Evolutionary conservation across 2,797 vertebrate genomes (phyloP), one percentile per base, ranked within the genome.

Genomic region (Phalloptychus januarius): DNA sequence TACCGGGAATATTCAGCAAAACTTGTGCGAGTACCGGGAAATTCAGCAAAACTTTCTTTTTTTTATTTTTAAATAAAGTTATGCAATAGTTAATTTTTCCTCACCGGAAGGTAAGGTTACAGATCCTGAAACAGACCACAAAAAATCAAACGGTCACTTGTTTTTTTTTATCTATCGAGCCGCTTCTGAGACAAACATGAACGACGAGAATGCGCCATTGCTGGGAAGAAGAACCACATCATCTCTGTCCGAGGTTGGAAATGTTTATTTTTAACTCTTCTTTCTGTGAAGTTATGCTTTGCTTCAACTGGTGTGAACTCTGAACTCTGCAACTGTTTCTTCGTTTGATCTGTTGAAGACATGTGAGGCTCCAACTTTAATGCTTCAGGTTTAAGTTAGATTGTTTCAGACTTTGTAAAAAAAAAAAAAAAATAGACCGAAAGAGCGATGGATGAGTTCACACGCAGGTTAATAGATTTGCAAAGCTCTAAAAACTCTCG

Each of bases 121-220:
- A 54, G 40, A 67, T 50, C n/a, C 33, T 15, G 15, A 23, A 45
- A 58, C 20, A 45, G 5, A 73, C 54, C 10, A 15, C 3, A 42
- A 31, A 31, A 54, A 36, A 56, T 52, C 18, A 12, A 33, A 65
- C 69, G 0, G 58, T 33, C 12, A 61, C 56, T 33, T 58, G 33
- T 28, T 2, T 23, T 18, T 52, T 54, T 54, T 23, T 7, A 56
- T n/a, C 54, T 5, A 28, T 33, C 13, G 42, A 54, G 74, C 12
- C 0, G 16, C 56, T 76, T 36, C 77, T 42, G 56, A 80, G 78
- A 74, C 75, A 54, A 69, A 85, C 44, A 88, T 83, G 87, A 80
- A 69, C 44, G 93, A 94, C 72, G 65, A 70, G 36, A 25, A 67
- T 10, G 87, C 82, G 7, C 78, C 90, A 0, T 82, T 94, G 77